Evolutionary conservation across 2,113 vertebrate species (phyloP), one percentile per base, ranked within the genome.

Genomic region (Charina bottae): DNA sequence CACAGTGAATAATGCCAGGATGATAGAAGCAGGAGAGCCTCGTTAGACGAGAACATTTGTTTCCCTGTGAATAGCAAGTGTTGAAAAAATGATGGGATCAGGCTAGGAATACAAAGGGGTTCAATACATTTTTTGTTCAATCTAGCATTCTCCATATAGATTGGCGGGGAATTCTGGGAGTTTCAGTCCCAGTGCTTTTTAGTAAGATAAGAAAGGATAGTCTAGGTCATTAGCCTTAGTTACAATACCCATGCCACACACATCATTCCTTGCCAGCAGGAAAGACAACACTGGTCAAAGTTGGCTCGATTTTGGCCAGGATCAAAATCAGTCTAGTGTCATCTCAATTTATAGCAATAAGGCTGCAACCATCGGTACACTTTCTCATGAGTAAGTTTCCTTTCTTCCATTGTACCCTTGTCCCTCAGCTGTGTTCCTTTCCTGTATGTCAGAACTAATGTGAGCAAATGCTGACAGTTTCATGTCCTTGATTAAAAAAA

Each of bases 1-100:
- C 88, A n/a, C 95, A 94, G 49, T 91, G 94, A 95, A 90, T 93
- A 95, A 97, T 93, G 96, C 89, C 0, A 8, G 90, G 89, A n/a
- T 93, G 96, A 96, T 96, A 94, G 95, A 94, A 96, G 92, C 83
- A 49, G 88, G 95, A 95, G 95, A 95, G 89, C 55, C 94, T 95
- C 94, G 23, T 94, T 92, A 94, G 95, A 95, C 92, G 90, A 85
- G 49, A 89, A 95, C 94, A 93, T 95, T 94, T 94, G 93, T 93
- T 95, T 94, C 93, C 2, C 85, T 86, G 94, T 91, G 91, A 95
- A 93, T 93, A 94, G 96, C 94, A 89, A 93, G 92, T n/a, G 84
- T 86, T 92, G 90, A 92, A 94, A 94, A 94, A 93, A 94, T 91
- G 92, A 95, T 94, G 95, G 95, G 72, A 86, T 93, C 92, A 89